Evolutionary conservation across 2,113 vertebrate genomes (phyloP), one percentile per base, ranked within the genome.

Genomic region (Redunca redunca): DNA sequence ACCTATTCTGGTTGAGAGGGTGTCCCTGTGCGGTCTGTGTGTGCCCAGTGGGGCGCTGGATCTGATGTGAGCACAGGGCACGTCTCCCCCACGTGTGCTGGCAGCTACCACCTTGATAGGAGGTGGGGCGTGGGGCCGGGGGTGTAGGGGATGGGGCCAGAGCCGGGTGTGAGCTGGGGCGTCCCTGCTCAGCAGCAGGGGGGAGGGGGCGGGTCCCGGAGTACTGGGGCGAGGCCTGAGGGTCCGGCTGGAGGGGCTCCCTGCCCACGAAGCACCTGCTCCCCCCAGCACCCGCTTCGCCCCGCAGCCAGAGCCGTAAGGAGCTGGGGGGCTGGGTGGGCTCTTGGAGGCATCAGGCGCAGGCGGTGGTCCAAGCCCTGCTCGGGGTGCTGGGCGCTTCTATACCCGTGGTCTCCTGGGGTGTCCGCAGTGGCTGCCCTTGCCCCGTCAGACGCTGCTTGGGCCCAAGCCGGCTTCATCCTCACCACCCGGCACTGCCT

Each of bases 291-390:
- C 14, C 26, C 3, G 15, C 46, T 16, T 19, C 9, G 5, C 28
- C 16, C 46, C 0, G 15, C 28, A 33, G 78, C 9, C 28, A 10
- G 48, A 17, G 46, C 78, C 1, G 1, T 2, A 1, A 52, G 46
- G 48, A 19, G 48, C 48, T 2, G 0, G 8, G 6, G 30, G 5
- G 48, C 28, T 3, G 17, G 16, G 30, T 1, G 5, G 46, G 46
- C 46, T 33, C 28, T 8, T 0, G 4, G 77, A 5, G 9, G 1
- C 3, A 0, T 3, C 7, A 1, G 77, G 16, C 5, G 3, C 28
- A 0, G 48, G 78, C 16, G 2, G 5, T 2, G 28, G 16, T 6
- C 4, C 77, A 43, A 19, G 77, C 28, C 28, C 77, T 3, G 28
- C 43, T 28, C 1, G 7, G 43, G 26, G 15, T 9, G 15, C 77